A percentile compares a stretch with the other conserved stretches of the same genome.
Evolutionary conservation across 1,140 invertebrate species (phyloP).

Genomic region (Drosophila arawakana): DNA sequence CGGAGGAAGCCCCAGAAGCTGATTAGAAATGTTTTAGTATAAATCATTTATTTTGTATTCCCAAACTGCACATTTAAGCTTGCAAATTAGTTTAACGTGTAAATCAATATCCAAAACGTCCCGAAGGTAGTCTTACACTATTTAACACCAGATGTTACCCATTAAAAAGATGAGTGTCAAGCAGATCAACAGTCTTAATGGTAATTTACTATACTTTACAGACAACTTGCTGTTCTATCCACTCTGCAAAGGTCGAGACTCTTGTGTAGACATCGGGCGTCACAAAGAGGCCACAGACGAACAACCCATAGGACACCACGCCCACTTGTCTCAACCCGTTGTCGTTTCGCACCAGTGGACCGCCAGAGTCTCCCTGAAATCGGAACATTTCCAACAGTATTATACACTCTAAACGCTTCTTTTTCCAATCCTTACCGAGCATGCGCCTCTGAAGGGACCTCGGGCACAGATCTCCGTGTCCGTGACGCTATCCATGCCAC

Average conservation of each 20-base stretch:
- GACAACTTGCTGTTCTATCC: constrained; percentile 76
- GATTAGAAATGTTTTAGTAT: constrained; percentile 4
- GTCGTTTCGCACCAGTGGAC: constrained; percentile 85
- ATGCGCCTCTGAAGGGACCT: constrained; percentile 84
- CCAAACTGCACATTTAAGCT: constrained; percentile 13
- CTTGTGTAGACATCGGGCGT: constrained; percentile 87
- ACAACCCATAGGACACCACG: constrained; percentile 89
- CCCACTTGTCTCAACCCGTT: constrained; percentile 85
- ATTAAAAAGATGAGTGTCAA: constrained; percentile 10
- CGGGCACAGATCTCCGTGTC: constrained; percentile 85
- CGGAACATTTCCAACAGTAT: neutral
- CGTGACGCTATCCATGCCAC: constrained; percentile 71
- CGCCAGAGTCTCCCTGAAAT: constrained; percentile 90
- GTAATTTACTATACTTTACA: neutral
- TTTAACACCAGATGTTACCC: neutral
- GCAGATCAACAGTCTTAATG: neutral
- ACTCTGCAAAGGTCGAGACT: constrained; percentile 84
- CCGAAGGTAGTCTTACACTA: neutral
- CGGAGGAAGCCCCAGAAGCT: constrained; percentile 21
- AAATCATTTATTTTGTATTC: neutral
- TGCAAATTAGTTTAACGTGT: constrained; percentile 46
- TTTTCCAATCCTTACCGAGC: constrained; percentile 58
- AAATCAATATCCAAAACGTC: constrained; percentile 22
- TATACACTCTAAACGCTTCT: neutral
- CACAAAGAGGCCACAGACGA: constrained; percentile 85